phyloP scores from a whole-genome alignment of 2,888 invertebrate species.

The Mesodorylaimus sp. region DNA sequence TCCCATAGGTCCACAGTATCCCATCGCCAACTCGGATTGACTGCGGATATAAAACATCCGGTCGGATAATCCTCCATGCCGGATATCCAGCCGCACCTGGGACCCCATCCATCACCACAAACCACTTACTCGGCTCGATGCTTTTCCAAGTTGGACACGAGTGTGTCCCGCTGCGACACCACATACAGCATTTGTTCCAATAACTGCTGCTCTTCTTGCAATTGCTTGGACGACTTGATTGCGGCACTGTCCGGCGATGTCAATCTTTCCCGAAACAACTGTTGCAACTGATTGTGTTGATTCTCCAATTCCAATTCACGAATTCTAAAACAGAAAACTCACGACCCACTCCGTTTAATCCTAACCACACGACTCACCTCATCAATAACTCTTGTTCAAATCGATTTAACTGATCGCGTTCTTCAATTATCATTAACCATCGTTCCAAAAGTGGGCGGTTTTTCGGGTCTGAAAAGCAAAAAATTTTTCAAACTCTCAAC shows the following conservation, averaged over 20 bases:
- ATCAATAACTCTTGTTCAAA: not conserved
- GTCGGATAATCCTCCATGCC: too few species aligned
- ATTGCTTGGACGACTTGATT: not conserved
- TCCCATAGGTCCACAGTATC: too few species aligned
- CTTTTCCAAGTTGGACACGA: not conserved
- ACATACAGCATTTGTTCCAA: not conserved
- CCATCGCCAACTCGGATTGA: too few species aligned
- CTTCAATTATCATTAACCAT: not conserved
- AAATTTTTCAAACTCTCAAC: not conserved
- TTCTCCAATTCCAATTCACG: slow-evolving; percentile 7
- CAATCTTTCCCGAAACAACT: not conserved
- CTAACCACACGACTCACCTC: not conserved
- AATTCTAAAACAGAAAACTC: slow-evolving; percentile 1
- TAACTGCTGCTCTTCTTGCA: not conserved
- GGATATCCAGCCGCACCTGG: too few species aligned
- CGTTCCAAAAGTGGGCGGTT: not conserved
- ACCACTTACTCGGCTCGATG: not conserved
- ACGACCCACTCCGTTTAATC: not conserved
- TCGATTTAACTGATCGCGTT: not conserved
- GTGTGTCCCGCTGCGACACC: not conserved
- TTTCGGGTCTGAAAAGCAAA: not conserved
- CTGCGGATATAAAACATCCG: too few species aligned
- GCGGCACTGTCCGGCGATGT: not conserved
- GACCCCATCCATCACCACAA: too few species aligned
- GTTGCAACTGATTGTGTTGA: slow-evolving; percentile 2